Evolutionary conservation across 1,140 invertebrate genomes (phyloP).

Genomic region (Lucilia sericata): DNA sequence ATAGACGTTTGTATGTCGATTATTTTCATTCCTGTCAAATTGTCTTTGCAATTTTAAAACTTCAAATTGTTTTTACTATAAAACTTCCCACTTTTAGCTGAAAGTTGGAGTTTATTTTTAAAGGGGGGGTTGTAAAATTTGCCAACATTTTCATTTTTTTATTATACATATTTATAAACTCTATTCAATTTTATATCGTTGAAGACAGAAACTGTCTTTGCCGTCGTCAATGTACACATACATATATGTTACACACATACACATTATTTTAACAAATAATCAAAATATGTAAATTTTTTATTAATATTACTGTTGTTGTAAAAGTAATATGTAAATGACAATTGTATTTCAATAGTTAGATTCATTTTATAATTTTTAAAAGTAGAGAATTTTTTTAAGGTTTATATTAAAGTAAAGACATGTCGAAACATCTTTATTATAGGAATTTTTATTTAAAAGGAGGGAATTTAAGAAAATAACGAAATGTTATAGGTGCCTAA

Average conservation of each 20-base stretch:
- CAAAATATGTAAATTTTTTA: slow-evolving; percentile 8
- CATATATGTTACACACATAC: too few relatives aligned
- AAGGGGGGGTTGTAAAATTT: not conserved
- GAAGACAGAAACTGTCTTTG: not conserved
- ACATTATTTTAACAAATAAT: not conserved
- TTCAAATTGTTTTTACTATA: too few relatives aligned
- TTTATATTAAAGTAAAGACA: too few relatives aligned
- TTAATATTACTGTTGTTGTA: not conserved
- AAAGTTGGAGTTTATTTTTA: not conserved
- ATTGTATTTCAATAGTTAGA: not conserved
- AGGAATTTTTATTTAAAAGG: too few relatives aligned
- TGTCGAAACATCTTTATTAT: too few relatives aligned
- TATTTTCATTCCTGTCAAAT: too few relatives aligned
- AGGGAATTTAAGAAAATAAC: too few relatives aligned
- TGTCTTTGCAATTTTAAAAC: too few relatives aligned
- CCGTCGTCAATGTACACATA: not conserved
- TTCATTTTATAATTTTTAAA: too few relatives aligned
- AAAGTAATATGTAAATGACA: not conserved
- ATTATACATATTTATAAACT: not conserved
- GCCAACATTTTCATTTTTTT: not conserved
- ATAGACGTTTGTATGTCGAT: not conserved
- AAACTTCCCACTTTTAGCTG: not conserved
- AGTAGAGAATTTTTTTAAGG: too few relatives aligned
- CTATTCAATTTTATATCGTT: not conserved
- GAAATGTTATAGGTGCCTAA: too few relatives aligned